These are phyloP conservation scores for Eclectus roratus DNA, from an alignment of 2,113 vertebrate species.

Conservation along the genomic window DNA sequence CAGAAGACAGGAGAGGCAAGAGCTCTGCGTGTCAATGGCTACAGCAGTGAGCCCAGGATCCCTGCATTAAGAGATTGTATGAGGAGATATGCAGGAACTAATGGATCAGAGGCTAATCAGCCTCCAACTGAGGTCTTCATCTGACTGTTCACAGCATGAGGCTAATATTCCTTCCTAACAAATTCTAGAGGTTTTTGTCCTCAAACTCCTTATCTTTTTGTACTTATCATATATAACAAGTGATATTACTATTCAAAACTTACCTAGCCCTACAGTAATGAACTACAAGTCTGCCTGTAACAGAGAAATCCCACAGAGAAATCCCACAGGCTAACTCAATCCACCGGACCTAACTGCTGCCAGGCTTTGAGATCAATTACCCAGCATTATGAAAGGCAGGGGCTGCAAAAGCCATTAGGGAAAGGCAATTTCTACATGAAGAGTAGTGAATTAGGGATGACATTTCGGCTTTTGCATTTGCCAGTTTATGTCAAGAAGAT, in stretches of 20 bases:
- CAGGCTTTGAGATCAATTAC: slow-evolving; percentile 49
- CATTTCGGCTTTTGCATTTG: slow-evolving; percentile 57
- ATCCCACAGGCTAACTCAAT: background rate
- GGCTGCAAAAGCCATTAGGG: slow-evolving; percentile 53
- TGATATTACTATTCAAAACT: background rate
- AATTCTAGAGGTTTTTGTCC: background rate
- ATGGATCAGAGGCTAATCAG: background rate
- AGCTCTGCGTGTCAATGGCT: background rate
- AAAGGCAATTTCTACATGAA: slow-evolving; percentile 37
- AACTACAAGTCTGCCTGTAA: slow-evolving; percentile 4
- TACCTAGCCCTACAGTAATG: background rate
- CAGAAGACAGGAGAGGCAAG: background rate
- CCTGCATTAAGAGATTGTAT: background rate
- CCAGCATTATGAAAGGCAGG: slow-evolving; percentile 40
- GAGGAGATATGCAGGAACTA: background rate
- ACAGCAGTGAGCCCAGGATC: background rate
- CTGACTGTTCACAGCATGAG: background rate
- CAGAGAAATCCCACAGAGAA: slow-evolving; percentile 43
- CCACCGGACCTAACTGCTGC: background rate
- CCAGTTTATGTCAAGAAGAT: slow-evolving; percentile 53
- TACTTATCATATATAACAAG: background rate
- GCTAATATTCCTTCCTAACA: background rate
- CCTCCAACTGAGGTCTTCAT: background rate
- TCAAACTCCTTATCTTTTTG: background rate
- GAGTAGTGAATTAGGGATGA: slow-evolving; percentile 55